phyloP scores from a whole-genome alignment of 2,113 vertebrate genomes.

The Ia io region DNA sequence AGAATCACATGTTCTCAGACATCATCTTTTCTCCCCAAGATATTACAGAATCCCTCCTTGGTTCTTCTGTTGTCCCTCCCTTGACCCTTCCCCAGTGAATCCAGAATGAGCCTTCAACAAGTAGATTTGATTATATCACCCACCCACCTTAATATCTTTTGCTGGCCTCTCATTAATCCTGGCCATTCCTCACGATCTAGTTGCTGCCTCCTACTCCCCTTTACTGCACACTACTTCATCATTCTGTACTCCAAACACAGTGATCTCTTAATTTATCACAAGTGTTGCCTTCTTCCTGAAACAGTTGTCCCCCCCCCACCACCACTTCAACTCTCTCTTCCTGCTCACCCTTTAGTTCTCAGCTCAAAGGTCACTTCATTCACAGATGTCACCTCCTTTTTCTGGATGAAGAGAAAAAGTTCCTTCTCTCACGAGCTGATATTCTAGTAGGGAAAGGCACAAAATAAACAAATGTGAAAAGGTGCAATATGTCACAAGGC shows the following conservation, averaged over 20 bases:
- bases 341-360: neutral
- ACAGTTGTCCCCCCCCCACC: neutral
- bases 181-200: neutral
- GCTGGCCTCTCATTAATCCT: neutral
- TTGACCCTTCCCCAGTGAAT: neutral
- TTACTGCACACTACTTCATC: neutral
- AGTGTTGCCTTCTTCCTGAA: neutral
- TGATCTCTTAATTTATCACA: neutral
- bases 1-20: neutral
- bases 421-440: neutral
- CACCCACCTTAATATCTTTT: neutral
- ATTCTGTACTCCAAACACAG: neutral
- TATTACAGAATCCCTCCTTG: neutral
- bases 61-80: neutral
- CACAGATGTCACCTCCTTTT: neutral
- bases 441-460: neutral
- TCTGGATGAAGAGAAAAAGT: neutral
- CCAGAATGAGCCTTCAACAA: neutral
- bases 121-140: neutral
- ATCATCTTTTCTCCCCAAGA: neutral
- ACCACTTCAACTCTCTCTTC: neutral
- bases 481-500: neutral
- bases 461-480: neutral
- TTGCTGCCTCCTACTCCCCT: neutral
- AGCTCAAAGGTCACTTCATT: neutral